Evolutionary conservation across 2,797 vertebrate genomes (phyloP).

Genomic region (Nyctibius grandis): DNA sequence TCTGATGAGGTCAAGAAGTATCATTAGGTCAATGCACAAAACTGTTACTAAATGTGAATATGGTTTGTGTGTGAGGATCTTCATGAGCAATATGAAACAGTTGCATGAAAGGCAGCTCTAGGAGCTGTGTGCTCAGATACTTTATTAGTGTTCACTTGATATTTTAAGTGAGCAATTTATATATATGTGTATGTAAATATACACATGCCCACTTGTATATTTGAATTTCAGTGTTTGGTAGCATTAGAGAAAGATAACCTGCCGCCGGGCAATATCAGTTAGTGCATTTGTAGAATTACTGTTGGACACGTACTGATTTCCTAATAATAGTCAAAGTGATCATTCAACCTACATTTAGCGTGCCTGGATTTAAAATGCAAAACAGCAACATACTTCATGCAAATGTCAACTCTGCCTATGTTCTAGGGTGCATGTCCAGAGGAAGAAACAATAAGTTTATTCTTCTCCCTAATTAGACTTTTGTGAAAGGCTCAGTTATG

Average conservation of each 20-base stretch:
- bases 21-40: background rate
- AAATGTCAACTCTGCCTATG: constrained; percentile 33
- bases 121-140: background rate
- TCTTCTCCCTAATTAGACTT: constrained; percentile 49
- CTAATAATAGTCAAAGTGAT: background rate
- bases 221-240: background rate
- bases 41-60: background rate
- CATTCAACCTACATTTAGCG: background rate
- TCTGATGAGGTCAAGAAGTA: background rate
- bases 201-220: background rate
- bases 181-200: background rate
- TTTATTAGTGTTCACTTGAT: background rate
- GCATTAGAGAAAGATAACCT: background rate
- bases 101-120: background rate
- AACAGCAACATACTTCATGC: constrained; percentile 31
- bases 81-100: background rate
- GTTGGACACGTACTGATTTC: background rate
- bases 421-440: constrained; percentile 29
- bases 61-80: background rate
- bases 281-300: background rate
- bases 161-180: background rate
- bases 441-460: constrained; percentile 60
- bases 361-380: constrained; percentile 47
- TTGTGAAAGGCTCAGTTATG: constrained; percentile 27
- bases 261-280: background rate